Evolutionary conservation across 2,797 vertebrate species (phyloP).

Genomic region (Amazona ochrocephala): DNA sequence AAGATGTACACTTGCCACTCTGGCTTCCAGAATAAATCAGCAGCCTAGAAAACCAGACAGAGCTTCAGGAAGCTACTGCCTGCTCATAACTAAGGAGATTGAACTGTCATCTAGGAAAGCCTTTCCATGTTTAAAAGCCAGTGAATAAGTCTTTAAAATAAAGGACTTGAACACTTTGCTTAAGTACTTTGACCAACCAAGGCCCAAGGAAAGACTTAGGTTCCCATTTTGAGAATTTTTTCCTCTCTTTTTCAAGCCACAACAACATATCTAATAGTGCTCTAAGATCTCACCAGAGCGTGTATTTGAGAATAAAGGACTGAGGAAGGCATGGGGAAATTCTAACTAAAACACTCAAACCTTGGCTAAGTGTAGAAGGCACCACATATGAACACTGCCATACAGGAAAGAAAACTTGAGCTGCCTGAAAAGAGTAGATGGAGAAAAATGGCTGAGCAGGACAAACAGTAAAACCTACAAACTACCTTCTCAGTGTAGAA

Average conservation of each 20-base stretch:
- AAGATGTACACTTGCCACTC: background rate
- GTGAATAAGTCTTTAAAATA: background rate
- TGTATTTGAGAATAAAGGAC: background rate
- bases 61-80: background rate
- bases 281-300: background rate
- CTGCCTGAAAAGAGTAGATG: background rate
- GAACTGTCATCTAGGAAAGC: background rate
- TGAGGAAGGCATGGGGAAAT: accelerated
- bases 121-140: background rate
- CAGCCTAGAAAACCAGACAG: background rate
- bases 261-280: background rate
- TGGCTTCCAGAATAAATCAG: background rate
- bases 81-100: background rate
- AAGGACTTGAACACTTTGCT: background rate
- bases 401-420: background rate
- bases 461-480: background rate
- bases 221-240: background rate
- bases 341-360: background rate
- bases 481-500: background rate
- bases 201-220: background rate
- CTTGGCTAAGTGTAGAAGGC: background rate
- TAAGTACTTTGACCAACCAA: background rate
- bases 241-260: background rate
- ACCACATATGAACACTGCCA: background rate
- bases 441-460: background rate